Conservation (phyloP, 2,888 invertebrate species). For the Chalcis sispes region DNA sequence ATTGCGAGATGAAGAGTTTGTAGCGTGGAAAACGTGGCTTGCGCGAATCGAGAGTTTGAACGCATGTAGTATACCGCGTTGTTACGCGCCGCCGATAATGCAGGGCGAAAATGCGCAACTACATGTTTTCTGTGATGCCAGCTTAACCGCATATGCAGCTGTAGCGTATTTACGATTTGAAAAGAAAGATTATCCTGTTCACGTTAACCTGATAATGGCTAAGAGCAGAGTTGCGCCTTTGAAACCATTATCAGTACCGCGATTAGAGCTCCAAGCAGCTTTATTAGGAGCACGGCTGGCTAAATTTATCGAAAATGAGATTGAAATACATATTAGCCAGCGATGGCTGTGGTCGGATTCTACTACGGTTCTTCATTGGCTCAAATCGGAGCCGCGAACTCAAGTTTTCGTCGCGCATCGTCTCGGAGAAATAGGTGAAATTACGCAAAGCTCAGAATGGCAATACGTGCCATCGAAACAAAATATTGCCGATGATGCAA, state of each 20-base stretch:
- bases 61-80: neutral
- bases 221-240: constrained; percentile 53
- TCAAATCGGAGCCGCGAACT: neutral
- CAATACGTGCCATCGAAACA: neutral
- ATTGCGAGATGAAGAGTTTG: neutral
- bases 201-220: constrained; percentile 46
- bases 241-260: neutral
- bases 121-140: neutral
- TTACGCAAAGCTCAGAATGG: neutral
- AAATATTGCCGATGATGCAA: neutral
- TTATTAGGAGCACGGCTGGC: neutral
- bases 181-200: neutral
- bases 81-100: neutral
- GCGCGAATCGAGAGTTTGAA: neutral
- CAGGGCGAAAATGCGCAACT: neutral
- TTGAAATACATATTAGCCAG: too few relatives aligned
- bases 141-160: neutral
- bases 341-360: neutral
- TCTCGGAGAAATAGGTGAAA: neutral
- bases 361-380: neutral
- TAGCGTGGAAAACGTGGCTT: neutral
- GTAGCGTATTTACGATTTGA: neutral
- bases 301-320: neutral
- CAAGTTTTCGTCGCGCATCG: neutral
- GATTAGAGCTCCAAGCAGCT: constrained; percentile 38